Base-by-base conservation (phyloP, 2,888 invertebrate species). In the Hypsopygia costalis region DNA sequence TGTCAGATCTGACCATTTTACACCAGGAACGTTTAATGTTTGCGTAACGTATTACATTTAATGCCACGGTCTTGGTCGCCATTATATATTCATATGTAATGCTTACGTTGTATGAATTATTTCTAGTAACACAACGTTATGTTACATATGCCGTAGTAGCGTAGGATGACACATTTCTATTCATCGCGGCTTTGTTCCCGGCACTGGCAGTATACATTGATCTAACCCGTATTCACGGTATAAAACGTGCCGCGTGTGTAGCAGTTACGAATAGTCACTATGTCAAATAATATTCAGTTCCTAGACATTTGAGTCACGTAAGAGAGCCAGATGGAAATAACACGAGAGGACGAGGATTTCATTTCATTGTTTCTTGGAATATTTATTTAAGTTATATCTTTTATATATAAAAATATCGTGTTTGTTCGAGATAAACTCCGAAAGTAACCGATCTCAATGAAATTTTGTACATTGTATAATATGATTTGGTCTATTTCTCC, bases 271-370 rank as follows among this genome's bases (percentile, higher is more conserved):
- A 16, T 16, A 16, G 16, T 56, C 51, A 43, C 45, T 50, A 48
- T 53, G 58, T 59, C 58, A 60, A 65, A 65, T 60, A 62, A 60
- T 66, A 58, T 69, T 63, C 55, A 54, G 49, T 55, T 55, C 49
- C 50, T 44, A 54, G 49, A 48, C 55, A 55, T 55, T 54, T 49
- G 47, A 56, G 58, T 61, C 61, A 61, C 57, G 55, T 62, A 51
- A 47, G 48, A 51, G 47, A 40, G 47, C 49, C 46, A 51, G 46
- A 48, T 49, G 51, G 47, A 54, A 42, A 52, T 52, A 52, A 54
- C 54, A 52, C 47, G 25, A 41, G 20, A 8, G 31, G 28, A 27
- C 22, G 34, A 34, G 34, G 10, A 22, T 22, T 22, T 34, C 22
- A 32, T 36, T 29, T 21, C 20, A 27, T 22, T 16, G 11, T 28